Conservation (phyloP, 2,888 invertebrate genomes). For the Acanthacorydalis orientalis region DNA sequence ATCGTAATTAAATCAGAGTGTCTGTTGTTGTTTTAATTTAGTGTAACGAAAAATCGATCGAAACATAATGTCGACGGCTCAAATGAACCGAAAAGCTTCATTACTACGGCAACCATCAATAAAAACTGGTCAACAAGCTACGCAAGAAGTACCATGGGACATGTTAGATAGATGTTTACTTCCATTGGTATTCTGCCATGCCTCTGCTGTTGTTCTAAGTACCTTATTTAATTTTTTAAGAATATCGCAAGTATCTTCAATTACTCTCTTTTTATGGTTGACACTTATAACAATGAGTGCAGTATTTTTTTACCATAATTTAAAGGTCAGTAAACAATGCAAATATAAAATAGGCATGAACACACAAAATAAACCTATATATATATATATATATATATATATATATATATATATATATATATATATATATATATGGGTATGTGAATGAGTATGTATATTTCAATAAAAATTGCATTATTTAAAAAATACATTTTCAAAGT, state of each 20-base stretch:
- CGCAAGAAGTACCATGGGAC: constrained; percentile 51
- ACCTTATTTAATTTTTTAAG: constrained; percentile 51
- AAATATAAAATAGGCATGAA: neutral
- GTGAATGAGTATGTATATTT: too few relatives aligned
- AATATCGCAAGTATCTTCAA: constrained; percentile 59
- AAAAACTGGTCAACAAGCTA: constrained; percentile 22
- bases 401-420: too few relatives aligned
- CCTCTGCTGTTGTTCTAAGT: constrained; percentile 57
- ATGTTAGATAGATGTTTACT: constrained; percentile 54
- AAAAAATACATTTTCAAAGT: too few relatives aligned
- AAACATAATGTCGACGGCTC: constrained; percentile 8
- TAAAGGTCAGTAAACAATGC: constrained; percentile 44
- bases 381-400: too few relatives aligned
- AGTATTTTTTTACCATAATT: constrained; percentile 67
- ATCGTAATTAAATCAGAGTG: too few relatives aligned
- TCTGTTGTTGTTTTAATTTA: too few relatives aligned
- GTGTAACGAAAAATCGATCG: too few relatives aligned
- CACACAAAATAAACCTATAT: neutral
- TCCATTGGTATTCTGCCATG: constrained; percentile 66
- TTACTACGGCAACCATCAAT: constrained; percentile 38
- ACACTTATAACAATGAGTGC: constrained; percentile 55
- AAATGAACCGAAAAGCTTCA: constrained; percentile 16
- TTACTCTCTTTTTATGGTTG: constrained; percentile 64
- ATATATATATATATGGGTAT: too few relatives aligned
- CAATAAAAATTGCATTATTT: too few relatives aligned